Conservation (phyloP, 2,888 invertebrate species). For the Brenthis hecate region DNA sequence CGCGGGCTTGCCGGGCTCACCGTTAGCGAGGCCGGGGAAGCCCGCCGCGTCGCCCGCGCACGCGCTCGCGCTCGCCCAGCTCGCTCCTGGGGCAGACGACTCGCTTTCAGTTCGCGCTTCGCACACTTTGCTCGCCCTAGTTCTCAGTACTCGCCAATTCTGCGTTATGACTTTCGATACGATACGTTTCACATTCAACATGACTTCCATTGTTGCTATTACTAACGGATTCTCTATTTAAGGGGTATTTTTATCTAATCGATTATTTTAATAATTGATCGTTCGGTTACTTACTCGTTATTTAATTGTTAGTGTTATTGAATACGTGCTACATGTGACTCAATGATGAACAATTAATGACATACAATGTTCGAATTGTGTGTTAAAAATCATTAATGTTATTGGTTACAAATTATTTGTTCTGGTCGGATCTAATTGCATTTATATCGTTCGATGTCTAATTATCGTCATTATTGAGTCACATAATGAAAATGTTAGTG, state of each 20-base stretch:
- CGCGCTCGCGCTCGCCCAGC: constrained; percentile 64
- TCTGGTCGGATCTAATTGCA: constrained; percentile 56
- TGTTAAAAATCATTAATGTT: constrained; percentile 48
- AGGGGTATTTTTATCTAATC: constrained; percentile 29
- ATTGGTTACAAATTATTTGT: constrained; percentile 51
- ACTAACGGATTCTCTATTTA: constrained; percentile 22
- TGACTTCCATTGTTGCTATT: constrained; percentile 52
- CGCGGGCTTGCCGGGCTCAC: constrained; percentile 80
- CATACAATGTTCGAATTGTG: constrained; percentile 43
- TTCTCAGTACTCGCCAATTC: constrained; percentile 20
- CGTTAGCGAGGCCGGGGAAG: constrained; percentile 56
- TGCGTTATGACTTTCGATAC: constrained; percentile 23
- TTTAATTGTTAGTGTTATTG: constrained; percentile 71
- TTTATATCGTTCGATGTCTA: constrained; percentile 43
- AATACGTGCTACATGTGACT: constrained; percentile 65
- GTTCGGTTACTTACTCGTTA: constrained; percentile 61
- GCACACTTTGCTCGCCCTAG: constrained; percentile 18
- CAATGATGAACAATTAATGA: constrained; percentile 73
- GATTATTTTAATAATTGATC: constrained; percentile 53
- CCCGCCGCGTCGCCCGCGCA: constrained; percentile 50
- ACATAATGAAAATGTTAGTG: constrained; percentile 52
- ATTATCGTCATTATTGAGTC: constrained; percentile 56
- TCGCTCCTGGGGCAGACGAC: constrained; percentile 79
- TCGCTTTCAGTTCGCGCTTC: constrained; percentile 58
- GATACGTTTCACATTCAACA: constrained; percentile 17